These are phyloP conservation scores for Pyrgus malvae DNA, from an alignment of 2,888 invertebrate genomes.

Conservation along the genomic window DNA sequence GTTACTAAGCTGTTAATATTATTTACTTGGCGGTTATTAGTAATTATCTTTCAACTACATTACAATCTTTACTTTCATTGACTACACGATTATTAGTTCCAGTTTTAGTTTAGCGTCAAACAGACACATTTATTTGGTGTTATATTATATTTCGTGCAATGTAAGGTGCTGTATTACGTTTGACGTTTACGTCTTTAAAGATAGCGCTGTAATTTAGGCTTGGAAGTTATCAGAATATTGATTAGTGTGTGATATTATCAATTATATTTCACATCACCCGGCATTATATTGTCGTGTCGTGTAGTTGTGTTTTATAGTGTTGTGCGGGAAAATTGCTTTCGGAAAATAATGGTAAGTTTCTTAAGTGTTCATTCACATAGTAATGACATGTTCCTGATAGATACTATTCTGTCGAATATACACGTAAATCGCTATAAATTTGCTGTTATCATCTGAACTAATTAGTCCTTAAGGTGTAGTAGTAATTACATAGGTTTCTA, in stretches of 20 bases:
- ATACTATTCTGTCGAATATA: too few relatives aligned
- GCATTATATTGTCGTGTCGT: conserved; percentile 45
- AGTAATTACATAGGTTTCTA: too few relatives aligned
- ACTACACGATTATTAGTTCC: conserved; percentile 9
- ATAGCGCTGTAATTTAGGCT: conserved; percentile 14
- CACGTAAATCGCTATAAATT: too few relatives aligned
- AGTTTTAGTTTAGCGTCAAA: conserved; percentile 1
- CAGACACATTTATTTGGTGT: not conserved
- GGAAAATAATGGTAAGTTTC: conserved; percentile 10
- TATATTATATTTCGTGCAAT: not conserved
- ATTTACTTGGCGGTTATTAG: conserved; percentile 10
- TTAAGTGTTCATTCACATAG: too few relatives aligned
- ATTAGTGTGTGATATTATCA: conserved; percentile 40
- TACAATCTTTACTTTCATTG: conserved; percentile 18
- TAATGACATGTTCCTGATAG: too few relatives aligned
- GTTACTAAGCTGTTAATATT: conserved; percentile 15
- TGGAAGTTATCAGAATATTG: conserved; percentile 51
- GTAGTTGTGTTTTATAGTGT: conserved; percentile 40
- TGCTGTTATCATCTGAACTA: too few relatives aligned
- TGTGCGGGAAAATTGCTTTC: conserved; percentile 32
- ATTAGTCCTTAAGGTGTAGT: too few relatives aligned
- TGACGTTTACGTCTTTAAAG: not conserved
- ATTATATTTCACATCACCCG: not conserved
- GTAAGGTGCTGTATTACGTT: not conserved
- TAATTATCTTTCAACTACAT: conserved; percentile 20